Conservation (phyloP, 2,888 invertebrate species). For the Eupithecia dodoneata region DNA sequence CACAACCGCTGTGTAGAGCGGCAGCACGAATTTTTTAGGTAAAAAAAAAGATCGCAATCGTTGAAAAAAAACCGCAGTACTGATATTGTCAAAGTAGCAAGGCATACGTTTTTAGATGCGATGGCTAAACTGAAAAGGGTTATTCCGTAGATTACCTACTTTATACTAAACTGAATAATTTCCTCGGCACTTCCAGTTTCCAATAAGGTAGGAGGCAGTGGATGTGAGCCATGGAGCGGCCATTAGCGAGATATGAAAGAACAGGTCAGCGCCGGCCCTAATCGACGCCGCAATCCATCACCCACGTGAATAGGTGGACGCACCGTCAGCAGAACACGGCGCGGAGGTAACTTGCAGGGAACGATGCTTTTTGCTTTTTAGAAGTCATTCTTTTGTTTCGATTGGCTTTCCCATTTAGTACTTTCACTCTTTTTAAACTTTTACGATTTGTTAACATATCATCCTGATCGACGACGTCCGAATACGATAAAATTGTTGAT, state of each 20-base stretch:
- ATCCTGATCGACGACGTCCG: too few relatives aligned
- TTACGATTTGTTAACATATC: too few relatives aligned
- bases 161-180: not conserved
- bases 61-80: too few relatives aligned
- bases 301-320: slow-evolving; percentile 76
- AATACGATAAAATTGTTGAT: too few relatives aligned
- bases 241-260: slow-evolving; percentile 83
- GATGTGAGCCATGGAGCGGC: slow-evolving; percentile 51
- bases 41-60: too few relatives aligned
- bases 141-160: not conserved
- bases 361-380: not conserved
- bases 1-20: too few relatives aligned
- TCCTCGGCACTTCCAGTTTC: slow-evolving; percentile 29
- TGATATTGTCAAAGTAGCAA: not conserved
- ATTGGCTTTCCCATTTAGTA: not conserved
- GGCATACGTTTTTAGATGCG: not conserved
- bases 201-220: slow-evolving; percentile 35
- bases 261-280: slow-evolving; percentile 81
- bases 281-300: slow-evolving; percentile 84
- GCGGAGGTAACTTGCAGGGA: not conserved
- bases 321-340: slow-evolving; percentile 50
- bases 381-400: slow-evolving; percentile 1
- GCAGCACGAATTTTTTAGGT: too few relatives aligned
- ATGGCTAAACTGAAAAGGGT: not conserved
- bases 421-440: too few relatives aligned